A percentile compares a stretch with the other conserved stretches of the same genome.
phyloP scores from a whole-genome alignment of 2,888 invertebrate species.

The Gordius sp. region DNA sequence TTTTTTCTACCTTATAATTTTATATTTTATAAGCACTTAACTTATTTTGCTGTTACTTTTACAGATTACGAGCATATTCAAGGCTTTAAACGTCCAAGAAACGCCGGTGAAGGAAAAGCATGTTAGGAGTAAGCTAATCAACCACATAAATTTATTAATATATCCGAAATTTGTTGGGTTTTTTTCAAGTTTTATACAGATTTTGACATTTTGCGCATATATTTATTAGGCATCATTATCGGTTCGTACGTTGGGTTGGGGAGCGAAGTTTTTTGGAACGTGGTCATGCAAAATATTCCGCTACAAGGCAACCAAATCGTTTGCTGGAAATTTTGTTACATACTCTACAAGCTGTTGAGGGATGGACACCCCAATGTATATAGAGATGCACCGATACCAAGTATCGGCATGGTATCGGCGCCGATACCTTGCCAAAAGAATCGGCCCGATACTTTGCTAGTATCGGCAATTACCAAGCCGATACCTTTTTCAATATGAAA shows the following conservation, averaged over 20 bases:
- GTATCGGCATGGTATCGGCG: too few relatives aligned
- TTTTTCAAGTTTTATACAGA: conserved; percentile 20
- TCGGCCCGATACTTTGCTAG: too few relatives aligned
- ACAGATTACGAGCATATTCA: conserved; percentile 58
- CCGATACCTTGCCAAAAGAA: too few relatives aligned
- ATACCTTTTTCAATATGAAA: too few relatives aligned
- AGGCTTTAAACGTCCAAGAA: conserved; percentile 70
- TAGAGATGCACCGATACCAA: too few relatives aligned
- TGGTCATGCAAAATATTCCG: conserved; percentile 40
- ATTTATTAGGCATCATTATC: conserved; percentile 38
- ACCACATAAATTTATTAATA: background rate
- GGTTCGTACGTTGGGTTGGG: conserved; percentile 77
- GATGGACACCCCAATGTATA: conserved; percentile 64
- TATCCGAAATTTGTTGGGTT: conserved; percentile 3
- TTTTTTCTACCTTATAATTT: too few relatives aligned
- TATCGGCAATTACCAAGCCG: too few relatives aligned
- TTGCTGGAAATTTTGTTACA: conserved; percentile 96
- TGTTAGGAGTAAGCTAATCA: conserved; percentile 44
- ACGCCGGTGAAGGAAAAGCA: conserved; percentile 92
- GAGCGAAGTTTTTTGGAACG: conserved; percentile 63
- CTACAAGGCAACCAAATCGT: conserved; percentile 73
- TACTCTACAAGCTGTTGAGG: conserved; percentile 70
- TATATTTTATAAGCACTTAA: too few relatives aligned
- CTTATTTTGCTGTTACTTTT: too few relatives aligned
- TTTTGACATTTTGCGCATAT: conserved; percentile 17